These are phyloP conservation scores for Liparis tanakae DNA, from an alignment of 2,797 vertebrate species.

Conservation along the genomic window DNA sequence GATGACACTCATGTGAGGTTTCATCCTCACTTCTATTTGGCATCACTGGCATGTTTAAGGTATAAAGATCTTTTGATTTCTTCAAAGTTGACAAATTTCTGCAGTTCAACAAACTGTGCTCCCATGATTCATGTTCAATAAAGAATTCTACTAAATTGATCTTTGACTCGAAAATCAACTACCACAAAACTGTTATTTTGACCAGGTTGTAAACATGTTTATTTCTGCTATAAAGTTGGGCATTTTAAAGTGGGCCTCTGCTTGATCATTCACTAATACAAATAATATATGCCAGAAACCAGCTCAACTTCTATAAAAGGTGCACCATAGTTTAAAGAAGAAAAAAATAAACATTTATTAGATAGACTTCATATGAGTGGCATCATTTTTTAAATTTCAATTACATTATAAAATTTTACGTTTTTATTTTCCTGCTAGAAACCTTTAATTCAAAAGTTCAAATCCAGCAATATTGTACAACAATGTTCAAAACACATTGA, in stretches of 20 bases:
- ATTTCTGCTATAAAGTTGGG: background rate
- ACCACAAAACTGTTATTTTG: background rate
- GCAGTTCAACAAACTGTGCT: too few species aligned
- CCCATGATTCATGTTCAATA: too few species aligned
- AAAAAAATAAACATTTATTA: background rate
- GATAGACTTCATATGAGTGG: background rate
- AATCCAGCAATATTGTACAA: background rate
- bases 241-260: background rate
- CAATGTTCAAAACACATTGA: background rate
- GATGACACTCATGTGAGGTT: too few species aligned
- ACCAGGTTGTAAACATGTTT: background rate
- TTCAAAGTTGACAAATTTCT: too few species aligned
- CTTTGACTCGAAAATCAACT: too few species aligned
- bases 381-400: background rate
- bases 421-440: background rate
- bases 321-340: background rate
- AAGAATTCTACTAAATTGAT: too few species aligned
- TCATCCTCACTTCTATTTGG: too few species aligned
- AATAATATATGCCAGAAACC: background rate
- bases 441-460: background rate
- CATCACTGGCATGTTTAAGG: too few species aligned
- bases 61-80: too few species aligned
- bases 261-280: background rate
- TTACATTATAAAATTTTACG: background rate
- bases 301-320: background rate